Evolutionary conservation across 2,113 vertebrate genomes (phyloP).

Genomic region (Callochromis pleurospilus): DNA sequence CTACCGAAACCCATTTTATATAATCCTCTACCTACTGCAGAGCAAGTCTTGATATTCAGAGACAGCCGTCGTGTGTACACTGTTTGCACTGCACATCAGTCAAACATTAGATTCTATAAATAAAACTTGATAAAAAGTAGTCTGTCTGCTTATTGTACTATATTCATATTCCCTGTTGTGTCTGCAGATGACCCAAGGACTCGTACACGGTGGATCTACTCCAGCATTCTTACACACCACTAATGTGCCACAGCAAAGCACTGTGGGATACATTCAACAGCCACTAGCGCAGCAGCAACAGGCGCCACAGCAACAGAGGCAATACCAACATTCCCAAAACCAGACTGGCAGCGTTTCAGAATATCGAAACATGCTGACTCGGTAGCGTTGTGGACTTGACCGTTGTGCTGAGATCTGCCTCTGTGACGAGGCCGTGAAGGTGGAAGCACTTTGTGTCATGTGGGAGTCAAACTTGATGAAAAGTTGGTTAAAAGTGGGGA

Average conservation of each 20-base stretch:
- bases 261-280: slow-evolving; percentile 74
- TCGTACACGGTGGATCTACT: slow-evolving; percentile 51
- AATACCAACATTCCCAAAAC: slow-evolving; percentile 70
- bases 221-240: slow-evolving; percentile 69
- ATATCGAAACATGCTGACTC: slow-evolving; percentile 78
- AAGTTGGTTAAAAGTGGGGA: not conserved
- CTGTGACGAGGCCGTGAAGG: not conserved
- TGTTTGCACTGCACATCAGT: not conserved
- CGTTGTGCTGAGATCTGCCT: not conserved
- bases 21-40: not conserved
- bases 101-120: not conserved
- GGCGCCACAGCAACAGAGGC: slow-evolving; percentile 45
- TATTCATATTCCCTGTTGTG: not conserved
- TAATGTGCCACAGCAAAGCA: slow-evolving; percentile 58
- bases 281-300: slow-evolving; percentile 26
- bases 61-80: not conserved
- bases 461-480: not conserved
- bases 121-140: not conserved
- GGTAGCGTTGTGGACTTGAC: slow-evolving; percentile 53
- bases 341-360: slow-evolving; percentile 69
- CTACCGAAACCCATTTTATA: not conserved
- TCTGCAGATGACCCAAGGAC: slow-evolving; percentile 74
- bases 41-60: not conserved
- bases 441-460: not conserved
- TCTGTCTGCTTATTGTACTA: not conserved